Conservation (phyloP, 1,140 invertebrate genomes). For the Popillia japonica region DNA sequence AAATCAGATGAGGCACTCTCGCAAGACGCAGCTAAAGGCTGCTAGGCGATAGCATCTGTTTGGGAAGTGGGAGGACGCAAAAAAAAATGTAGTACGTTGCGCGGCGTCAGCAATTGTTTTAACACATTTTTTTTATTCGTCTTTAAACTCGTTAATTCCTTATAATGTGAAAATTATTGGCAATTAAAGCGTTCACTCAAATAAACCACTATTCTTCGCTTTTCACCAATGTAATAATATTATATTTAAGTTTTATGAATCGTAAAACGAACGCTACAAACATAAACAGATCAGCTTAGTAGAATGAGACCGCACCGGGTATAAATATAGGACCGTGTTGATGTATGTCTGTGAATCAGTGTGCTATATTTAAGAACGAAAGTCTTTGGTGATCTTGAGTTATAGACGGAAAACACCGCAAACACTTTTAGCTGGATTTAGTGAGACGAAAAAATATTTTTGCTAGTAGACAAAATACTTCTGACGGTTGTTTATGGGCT, state of each 20-base stretch:
- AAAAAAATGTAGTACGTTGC: not conserved
- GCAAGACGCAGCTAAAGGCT: not conserved
- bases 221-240: slow-evolving; percentile 35
- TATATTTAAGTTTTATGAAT: slow-evolving; percentile 38
- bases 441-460: too few species aligned
- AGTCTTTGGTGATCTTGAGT: not conserved
- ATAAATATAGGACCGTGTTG: not conserved
- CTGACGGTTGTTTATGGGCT: too few species aligned
- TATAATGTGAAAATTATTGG: slow-evolving; percentile 35
- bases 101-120: slow-evolving; percentile 22
- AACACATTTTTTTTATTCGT: not conserved
- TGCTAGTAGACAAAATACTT: too few species aligned
- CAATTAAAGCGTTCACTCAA: slow-evolving; percentile 34
- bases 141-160: slow-evolving; percentile 33
- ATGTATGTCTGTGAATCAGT: slow-evolving; percentile 17
- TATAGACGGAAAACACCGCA: not conserved
- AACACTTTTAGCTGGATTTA: too few species aligned
- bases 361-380: slow-evolving; percentile 30
- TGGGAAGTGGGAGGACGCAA: not conserved
- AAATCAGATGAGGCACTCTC: not conserved
- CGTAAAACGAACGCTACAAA: slow-evolving; percentile 36
- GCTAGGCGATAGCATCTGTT: slow-evolving; percentile 7
- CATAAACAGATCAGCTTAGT: slow-evolving; percentile 33
- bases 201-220: slow-evolving; percentile 38
- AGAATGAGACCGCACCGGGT: not conserved